Conservation (phyloP, 2,113 vertebrate species). For the Collichthys lucidus region DNA sequence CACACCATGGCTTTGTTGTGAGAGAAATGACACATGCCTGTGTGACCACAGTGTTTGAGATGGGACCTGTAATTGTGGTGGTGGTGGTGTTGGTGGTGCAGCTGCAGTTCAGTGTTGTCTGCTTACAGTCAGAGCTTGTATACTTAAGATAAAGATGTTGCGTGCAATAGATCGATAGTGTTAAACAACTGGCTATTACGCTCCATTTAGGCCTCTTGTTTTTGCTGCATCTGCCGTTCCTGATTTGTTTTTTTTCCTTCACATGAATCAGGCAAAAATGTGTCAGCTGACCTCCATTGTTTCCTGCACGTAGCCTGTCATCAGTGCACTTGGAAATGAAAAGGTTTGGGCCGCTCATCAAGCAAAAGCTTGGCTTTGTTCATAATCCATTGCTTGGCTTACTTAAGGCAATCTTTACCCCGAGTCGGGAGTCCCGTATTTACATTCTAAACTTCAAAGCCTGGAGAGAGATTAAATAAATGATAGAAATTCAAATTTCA, state of each 20-base stretch:
- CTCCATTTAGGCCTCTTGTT: neutral
- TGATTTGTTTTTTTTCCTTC: neutral
- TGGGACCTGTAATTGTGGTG: slow-evolving; percentile 1
- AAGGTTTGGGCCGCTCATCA: slow-evolving; percentile 20
- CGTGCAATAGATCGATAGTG: neutral
- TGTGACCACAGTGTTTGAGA: slow-evolving; percentile 12
- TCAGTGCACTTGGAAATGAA: slow-evolving; percentile 48
- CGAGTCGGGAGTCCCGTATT: neutral
- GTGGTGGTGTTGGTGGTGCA: neutral
- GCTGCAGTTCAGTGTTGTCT: slow-evolving; percentile 10
- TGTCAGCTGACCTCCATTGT: slow-evolving; percentile 34
- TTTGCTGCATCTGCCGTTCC: neutral
- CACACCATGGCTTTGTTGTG: neutral
- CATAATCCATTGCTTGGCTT: slow-evolving; percentile 30
- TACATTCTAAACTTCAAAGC: slow-evolving; percentile 27
- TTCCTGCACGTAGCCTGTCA: slow-evolving; percentile 35
- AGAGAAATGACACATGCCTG: slow-evolving; percentile 20
- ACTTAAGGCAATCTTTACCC: slow-evolving; percentile 2
- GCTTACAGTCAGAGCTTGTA: neutral
- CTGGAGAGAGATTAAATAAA: neutral
- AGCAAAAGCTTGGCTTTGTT: slow-evolving; percentile 50
- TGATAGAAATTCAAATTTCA: neutral
- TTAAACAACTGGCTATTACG: neutral
- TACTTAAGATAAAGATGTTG: slow-evolving; percentile 2
- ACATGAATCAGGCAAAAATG: slow-evolving; percentile 13